Evolutionary conservation across 2,888 invertebrate species (phyloP).

Genomic region (Ypsolopha sequella): DNA sequence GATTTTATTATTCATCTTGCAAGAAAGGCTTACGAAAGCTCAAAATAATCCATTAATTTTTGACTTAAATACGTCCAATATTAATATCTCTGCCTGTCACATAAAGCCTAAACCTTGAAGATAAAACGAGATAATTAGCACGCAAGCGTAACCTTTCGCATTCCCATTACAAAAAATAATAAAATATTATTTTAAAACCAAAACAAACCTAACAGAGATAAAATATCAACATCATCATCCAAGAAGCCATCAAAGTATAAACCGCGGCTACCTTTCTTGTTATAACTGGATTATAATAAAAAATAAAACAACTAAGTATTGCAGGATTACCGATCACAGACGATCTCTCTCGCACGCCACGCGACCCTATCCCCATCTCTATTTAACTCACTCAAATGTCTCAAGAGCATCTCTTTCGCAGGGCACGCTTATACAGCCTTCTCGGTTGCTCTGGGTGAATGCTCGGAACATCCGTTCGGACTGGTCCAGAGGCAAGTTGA

Average conservation of each 20-base stretch:
- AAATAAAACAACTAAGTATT: conserved; percentile 24
- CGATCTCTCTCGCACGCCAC: conserved; percentile 38
- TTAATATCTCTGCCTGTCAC: too few relatives aligned
- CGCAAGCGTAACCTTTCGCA: too few relatives aligned
- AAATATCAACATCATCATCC: not conserved
- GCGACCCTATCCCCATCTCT: conserved; percentile 29
- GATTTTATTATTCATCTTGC: too few relatives aligned
- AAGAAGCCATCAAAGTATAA: conserved; percentile 1
- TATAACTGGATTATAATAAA: conserved; percentile 50
- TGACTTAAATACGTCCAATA: too few relatives aligned
- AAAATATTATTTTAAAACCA: too few relatives aligned
- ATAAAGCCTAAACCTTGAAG: too few relatives aligned
- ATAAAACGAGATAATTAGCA: too few relatives aligned
- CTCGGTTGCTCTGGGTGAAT: conserved; percentile 40
- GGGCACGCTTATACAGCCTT: conserved; percentile 29
- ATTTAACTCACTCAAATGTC: conserved; percentile 2
- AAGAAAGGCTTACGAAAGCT: too few relatives aligned
- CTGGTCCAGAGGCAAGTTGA: conserved; percentile 36
- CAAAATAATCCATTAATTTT: too few relatives aligned
- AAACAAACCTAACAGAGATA: not conserved
- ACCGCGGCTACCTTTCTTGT: conserved; percentile 9
- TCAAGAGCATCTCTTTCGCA: conserved; percentile 14
- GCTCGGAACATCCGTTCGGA: conserved; percentile 50
- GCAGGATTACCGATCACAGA: conserved; percentile 21
- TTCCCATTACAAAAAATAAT: too few relatives aligned